phyloP scores from a whole-genome alignment of 2,888 invertebrate species.

The Microctonus aethiopoides region DNA sequence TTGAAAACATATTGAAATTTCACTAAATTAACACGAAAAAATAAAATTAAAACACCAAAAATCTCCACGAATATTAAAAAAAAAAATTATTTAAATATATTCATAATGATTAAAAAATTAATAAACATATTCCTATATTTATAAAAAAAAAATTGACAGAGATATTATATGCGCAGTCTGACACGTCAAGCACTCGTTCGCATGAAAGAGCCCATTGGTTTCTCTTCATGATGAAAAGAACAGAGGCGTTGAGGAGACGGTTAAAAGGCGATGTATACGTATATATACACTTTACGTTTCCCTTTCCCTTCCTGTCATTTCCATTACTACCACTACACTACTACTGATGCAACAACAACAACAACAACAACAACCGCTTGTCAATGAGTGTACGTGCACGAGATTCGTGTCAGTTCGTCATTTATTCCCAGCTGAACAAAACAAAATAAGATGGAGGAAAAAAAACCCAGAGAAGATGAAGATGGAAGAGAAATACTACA shows the following conservation, averaged over 20 bases:
- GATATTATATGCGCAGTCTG: neutral
- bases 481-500: neutral
- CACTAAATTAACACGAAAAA: too few species aligned
- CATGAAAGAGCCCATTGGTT: constrained; percentile 7
- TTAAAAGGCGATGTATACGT: constrained; percentile 21
- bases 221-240: constrained; percentile 14
- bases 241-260: constrained; percentile 19
- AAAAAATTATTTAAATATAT: neutral
- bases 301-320: neutral
- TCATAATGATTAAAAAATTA: neutral
- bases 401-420: constrained; percentile 27
- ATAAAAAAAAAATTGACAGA: neutral
- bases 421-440: constrained; percentile 13
- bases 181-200: neutral
- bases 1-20: constrained; percentile 39
- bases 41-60: too few species aligned
- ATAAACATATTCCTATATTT: too few species aligned
- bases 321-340: neutral
- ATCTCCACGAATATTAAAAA: neutral
- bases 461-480: constrained; percentile 2
- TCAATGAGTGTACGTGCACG: constrained; percentile 8
- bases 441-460: neutral
- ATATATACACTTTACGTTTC: neutral
- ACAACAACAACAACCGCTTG: neutral
- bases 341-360: neutral